Base-by-base conservation (phyloP, 1,140 invertebrate genomes). In the Drosophila athabasca region DNA sequence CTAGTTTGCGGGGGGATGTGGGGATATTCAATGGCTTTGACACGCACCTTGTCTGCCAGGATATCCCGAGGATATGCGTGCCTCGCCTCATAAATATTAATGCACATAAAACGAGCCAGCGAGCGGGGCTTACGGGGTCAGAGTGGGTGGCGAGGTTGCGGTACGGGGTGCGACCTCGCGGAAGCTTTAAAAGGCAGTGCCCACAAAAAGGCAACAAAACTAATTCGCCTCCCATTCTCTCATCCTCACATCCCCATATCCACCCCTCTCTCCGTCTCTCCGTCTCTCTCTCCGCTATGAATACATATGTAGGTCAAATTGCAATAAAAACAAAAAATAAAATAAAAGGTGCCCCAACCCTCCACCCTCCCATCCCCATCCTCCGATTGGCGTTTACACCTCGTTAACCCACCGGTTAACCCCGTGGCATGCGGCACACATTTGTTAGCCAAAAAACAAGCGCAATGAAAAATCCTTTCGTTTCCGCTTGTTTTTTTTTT, bases 21-120 rank as follows among this genome's bases (percentile, higher is more conserved):
- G 8, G 54, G 65, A 39, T 65, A 35, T 68, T 57, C 64, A 69
- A 69, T 67, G 64, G 44, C 66, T 69, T 58, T 69, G 67, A 69
- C 67, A 70, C 67, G 67, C 67, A 70, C 67, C 67, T 70, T 68
- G 66, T 58, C 64, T 58, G 66, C 45, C 45, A 69, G 67, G 65
- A 50, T 69, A 48, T 69, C 52, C 35, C 51, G 69, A 11, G 66
- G 68, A 73, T 58, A 65, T 74, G 71, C 61, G 75, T 64, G 74
- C 60, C 65, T 45, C 64, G 66, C 19, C 66, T 62, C 75, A 77
- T 77, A 77, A 77, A 77, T 77, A 77, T 77, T 77, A 76, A 76
- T 61, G 74, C 74, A 62, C 51, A 73, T 72, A 72, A 72, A 72
- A 53, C 49, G 17, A 31, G 11, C 19, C 2, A 8, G 53, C 4